These are phyloP conservation scores for Bos indicus DNA, from an alignment of 2,113 vertebrate genomes.

Conservation along the genomic window DNA sequence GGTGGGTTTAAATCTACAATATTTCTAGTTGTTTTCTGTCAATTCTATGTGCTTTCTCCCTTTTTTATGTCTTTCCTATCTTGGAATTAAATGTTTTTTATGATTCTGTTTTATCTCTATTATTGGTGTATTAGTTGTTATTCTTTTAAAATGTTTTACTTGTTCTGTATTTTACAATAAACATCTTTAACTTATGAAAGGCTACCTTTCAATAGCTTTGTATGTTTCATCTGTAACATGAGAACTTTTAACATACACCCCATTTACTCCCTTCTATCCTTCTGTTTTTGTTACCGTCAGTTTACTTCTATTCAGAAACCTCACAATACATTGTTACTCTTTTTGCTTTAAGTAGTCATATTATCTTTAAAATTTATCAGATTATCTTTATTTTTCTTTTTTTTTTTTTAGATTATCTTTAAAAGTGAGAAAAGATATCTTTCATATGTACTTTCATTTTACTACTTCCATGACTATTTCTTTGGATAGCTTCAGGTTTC, in stretches of 20 bases:
- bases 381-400: not conserved
- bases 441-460: not conserved
- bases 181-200: not conserved
- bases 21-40: not conserved
- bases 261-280: not conserved
- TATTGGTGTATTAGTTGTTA: not conserved
- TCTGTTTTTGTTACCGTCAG: not conserved
- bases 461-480: not conserved
- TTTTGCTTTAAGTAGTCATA: not conserved
- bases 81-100: not conserved
- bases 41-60: not conserved
- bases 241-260: not conserved
- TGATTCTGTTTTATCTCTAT: not conserved
- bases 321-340: not conserved
- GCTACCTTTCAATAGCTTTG: not conserved
- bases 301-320: not conserved
- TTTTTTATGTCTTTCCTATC: not conserved
- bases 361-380: not conserved
- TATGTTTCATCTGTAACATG: not conserved
- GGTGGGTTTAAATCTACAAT: not conserved
- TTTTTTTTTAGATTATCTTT: not conserved
- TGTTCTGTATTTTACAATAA: not conserved
- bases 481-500: not conserved
- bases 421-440: not conserved
- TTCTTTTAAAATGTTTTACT: not conserved